These are phyloP conservation scores for Phalacrocorax aristotelis DNA, from an alignment of 2,113 vertebrate species.

Conservation along the genomic window DNA sequence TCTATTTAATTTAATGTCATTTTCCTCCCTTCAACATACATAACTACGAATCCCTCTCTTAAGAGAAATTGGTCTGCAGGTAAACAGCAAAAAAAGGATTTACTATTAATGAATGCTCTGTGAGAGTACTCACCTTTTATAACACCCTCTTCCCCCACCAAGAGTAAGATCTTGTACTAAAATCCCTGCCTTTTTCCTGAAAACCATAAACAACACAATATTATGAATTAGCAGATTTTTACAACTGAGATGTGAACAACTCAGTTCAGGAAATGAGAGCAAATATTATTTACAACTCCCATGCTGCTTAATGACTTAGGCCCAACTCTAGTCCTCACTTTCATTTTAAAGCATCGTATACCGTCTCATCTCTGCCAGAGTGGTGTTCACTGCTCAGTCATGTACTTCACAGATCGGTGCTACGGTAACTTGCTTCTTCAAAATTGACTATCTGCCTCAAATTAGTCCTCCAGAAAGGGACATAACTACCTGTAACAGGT, in stretches of 20 bases:
- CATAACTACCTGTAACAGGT: not conserved
- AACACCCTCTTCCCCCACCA: not conserved
- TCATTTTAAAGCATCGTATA: not conserved
- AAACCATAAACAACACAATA: not conserved
- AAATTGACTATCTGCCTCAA: not conserved
- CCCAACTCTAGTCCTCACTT: not conserved
- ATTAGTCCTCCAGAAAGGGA: not conserved
- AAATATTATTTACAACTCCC: not conserved
- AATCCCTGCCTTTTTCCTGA: not conserved
- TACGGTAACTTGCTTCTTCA: not conserved
- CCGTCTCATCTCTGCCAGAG: not conserved
- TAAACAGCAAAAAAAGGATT: not conserved
- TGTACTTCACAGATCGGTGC: not conserved
- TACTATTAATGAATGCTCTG: not conserved
- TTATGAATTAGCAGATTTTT: not conserved
- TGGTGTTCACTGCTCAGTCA: not conserved
- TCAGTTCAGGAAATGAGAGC: not conserved
- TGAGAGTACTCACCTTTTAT: not conserved
- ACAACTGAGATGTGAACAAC: not conserved
- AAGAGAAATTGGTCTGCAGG: not conserved
- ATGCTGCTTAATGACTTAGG: not conserved
- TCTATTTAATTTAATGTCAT: not conserved
- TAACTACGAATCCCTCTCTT: not conserved
- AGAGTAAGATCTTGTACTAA: not conserved
- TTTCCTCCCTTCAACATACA: not conserved